Percentiles rank a stretch among this genome's conserved stretches.
Conservation (phyloP, 92 coral and sea anemone genomes). For the Umimayanthus kanabou region DNA sequence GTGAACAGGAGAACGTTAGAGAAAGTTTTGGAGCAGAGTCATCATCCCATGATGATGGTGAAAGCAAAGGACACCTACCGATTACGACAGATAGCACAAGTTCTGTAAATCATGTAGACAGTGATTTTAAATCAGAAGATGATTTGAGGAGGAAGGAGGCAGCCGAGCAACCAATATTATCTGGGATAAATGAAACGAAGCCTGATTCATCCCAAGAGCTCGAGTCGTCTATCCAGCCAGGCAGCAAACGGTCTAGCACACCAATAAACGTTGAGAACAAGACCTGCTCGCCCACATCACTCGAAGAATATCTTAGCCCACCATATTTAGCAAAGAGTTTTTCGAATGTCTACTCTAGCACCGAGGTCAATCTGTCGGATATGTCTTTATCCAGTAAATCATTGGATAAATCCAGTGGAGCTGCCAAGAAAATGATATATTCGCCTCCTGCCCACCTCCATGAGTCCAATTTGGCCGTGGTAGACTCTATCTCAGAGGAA, state of each 20-base stretch:
- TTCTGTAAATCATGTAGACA: background rate
- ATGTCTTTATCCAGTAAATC: conserved; percentile 74
- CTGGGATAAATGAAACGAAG: background rate
- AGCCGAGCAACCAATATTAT: background rate
- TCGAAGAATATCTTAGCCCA: conserved; percentile 32
- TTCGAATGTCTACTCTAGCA: conserved; percentile 72
- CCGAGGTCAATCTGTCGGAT: conserved; percentile 73
- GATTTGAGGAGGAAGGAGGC: background rate
- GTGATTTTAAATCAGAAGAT: background rate
- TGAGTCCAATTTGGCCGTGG: conserved; percentile 27
- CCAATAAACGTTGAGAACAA: conserved; percentile 4
- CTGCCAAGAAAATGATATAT: conserved; percentile 32
- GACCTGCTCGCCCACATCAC: background rate
- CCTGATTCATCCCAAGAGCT: background rate
- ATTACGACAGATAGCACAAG: background rate
- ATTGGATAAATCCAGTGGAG: conserved; percentile 52
- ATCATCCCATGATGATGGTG: background rate
- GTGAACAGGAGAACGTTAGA: background rate
- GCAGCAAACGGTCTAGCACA: background rate
- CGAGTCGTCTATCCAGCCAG: background rate
- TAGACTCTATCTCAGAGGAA: conserved; percentile 4
- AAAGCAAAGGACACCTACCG: background rate
- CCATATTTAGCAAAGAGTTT: conserved; percentile 41
- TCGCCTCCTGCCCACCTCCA: conserved; percentile 11
- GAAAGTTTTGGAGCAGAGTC: background rate